phyloP scores from a whole-genome alignment of 2,888 invertebrate genomes.

The Drosophila cracens region DNA sequence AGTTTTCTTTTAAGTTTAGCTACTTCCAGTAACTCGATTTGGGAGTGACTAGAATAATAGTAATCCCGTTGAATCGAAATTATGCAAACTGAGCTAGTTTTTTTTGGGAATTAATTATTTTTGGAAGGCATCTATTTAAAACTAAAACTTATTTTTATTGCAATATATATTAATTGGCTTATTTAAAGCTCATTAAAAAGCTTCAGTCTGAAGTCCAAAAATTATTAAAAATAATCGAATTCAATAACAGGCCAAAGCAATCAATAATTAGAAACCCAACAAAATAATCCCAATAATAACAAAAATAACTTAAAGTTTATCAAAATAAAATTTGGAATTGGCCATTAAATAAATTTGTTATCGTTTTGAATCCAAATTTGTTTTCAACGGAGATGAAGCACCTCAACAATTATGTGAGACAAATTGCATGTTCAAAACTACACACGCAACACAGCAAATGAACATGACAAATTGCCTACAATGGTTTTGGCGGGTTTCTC shows the following conservation, averaged over 20 bases:
- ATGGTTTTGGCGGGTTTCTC: not conserved
- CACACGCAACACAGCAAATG: not conserved
- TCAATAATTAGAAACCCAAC: too few relatives aligned
- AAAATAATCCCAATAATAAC: not conserved
- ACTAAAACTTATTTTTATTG: not conserved
- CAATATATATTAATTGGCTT: not conserved
- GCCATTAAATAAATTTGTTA: not conserved
- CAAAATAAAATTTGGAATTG: not conserved
- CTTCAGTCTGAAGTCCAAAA: too few relatives aligned
- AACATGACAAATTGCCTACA: not conserved
- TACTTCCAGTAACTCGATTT: not conserved
- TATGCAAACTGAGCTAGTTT: not conserved
- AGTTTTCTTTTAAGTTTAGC: not conserved
- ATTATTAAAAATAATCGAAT: too few relatives aligned
- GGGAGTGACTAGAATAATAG: not conserved
- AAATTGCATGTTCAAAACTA: not conserved
- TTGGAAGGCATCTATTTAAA: not conserved
- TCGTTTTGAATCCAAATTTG: not conserved
- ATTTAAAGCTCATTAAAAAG: not conserved
- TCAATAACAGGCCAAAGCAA: too few relatives aligned
- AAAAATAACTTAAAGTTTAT: rapidly evolving
- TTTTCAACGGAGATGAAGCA: not conserved
- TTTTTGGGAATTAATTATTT: not conserved
- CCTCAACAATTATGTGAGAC: not conserved
- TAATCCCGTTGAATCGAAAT: not conserved